Evolutionary conservation across 2,888 invertebrate genomes (phyloP).

Genomic region (Rhorus exstirpatorius): DNA sequence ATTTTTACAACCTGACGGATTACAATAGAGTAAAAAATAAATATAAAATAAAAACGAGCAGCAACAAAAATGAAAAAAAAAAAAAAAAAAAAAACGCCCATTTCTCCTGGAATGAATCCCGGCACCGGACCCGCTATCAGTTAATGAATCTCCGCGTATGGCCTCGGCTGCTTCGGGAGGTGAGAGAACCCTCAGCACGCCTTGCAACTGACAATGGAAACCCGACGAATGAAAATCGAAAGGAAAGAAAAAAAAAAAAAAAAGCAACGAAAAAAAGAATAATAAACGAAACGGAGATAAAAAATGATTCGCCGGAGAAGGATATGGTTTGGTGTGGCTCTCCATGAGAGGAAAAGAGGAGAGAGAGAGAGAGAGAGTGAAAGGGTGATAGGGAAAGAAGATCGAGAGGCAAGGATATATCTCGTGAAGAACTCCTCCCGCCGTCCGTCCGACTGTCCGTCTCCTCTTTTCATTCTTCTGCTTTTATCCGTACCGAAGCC

Average conservation of each 20-base stretch:
- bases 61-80: background rate
- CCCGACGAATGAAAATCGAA: constrained; percentile 80
- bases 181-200: constrained; percentile 59
- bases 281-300: constrained; percentile 63
- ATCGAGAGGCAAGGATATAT: constrained; percentile 64
- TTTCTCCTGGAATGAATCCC: constrained; percentile 52
- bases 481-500: constrained; percentile 78
- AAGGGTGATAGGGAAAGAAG: constrained; percentile 61
- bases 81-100: constrained; percentile 26
- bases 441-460: constrained; percentile 78
- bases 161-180: constrained; percentile 60
- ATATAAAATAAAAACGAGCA: constrained; percentile 17
- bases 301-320: constrained; percentile 66
- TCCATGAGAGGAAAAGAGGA: constrained; percentile 16
- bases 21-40: constrained; percentile 33
- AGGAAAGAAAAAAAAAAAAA: constrained; percentile 73
- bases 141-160: constrained; percentile 81
- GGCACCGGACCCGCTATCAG: constrained; percentile 77
- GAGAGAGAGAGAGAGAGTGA: constrained; percentile 30
- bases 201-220: constrained; percentile 78
- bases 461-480: constrained; percentile 75
- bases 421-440: constrained; percentile 62
- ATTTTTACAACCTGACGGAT: constrained; percentile 28
- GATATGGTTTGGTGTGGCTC: constrained; percentile 44
- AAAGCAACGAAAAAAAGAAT: constrained; percentile 46